Evolutionary conservation across 2,888 invertebrate species (phyloP).

Genomic region (Pachymerium ferrugineum): DNA sequence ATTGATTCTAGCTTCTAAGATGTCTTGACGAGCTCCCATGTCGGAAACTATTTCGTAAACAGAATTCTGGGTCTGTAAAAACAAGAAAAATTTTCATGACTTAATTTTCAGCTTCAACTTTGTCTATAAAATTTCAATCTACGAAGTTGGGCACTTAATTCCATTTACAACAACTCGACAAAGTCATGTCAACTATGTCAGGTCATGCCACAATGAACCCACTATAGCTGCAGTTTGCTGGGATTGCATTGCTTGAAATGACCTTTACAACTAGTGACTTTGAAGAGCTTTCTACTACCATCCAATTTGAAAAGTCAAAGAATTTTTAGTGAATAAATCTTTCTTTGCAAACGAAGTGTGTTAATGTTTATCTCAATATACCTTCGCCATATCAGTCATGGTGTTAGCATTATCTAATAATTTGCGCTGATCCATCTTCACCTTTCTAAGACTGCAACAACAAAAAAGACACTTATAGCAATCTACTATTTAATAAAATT

Average conservation of each 20-base stretch:
- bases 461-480: background rate
- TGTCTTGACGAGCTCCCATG: slow-evolving; percentile 89
- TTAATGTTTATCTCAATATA: slow-evolving; percentile 50
- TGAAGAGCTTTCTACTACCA: too few species aligned
- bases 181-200: background rate
- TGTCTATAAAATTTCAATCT: background rate
- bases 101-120: background rate
- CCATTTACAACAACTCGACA: background rate
- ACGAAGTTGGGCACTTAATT: background rate
- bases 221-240: too few species aligned
- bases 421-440: slow-evolving; percentile 99
- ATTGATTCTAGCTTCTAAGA: slow-evolving; percentile 85
- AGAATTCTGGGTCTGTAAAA: slow-evolving; percentile 83
- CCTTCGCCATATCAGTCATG: slow-evolving; percentile 99
- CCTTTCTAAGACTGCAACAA: slow-evolving; percentile 79
- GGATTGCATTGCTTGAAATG: too few species aligned
- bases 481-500: background rate
- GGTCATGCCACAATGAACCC: too few species aligned
- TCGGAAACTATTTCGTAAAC: slow-evolving; percentile 98
- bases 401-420: slow-evolving; percentile 98
- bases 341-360: background rate
- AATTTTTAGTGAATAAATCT: background rate
- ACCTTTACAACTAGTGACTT: too few species aligned
- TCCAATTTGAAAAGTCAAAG: too few species aligned
- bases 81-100: background rate